phyloP scores from a whole-genome alignment of 2,888 invertebrate genomes.

The Melipona beecheii region DNA sequence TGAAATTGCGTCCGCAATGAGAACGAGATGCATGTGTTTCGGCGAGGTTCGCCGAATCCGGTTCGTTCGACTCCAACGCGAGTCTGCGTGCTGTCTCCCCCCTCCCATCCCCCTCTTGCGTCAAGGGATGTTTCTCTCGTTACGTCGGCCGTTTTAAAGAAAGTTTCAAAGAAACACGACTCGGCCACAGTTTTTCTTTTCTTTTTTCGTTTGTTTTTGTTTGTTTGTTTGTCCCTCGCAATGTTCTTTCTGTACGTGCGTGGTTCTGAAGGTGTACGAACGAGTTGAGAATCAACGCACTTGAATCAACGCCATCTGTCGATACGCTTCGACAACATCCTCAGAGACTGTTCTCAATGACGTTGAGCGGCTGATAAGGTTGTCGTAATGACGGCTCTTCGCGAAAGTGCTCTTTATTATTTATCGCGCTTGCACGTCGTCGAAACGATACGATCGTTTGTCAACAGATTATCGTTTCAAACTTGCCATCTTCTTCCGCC shows the following conservation, averaged over 20 bases:
- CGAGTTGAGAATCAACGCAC: neutral
- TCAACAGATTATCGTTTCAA: slow-evolving; percentile 16
- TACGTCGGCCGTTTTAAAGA: too few species aligned
- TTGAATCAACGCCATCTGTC: slow-evolving; percentile 48
- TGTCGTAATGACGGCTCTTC: slow-evolving; percentile 28
- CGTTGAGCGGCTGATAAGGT: slow-evolving; percentile 49
- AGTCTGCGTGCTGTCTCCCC: neutral
- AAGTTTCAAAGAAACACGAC: neutral
- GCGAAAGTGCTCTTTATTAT: slow-evolving; percentile 31
- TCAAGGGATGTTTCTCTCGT: neutral
- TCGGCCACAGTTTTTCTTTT: neutral
- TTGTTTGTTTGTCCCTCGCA: too few species aligned
- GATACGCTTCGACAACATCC: slow-evolving; percentile 36
- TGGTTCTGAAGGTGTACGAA: neutral
- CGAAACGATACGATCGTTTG: slow-evolving; percentile 20
- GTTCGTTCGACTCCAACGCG: neutral
- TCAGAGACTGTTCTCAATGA: slow-evolving; percentile 33
- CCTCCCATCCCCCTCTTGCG: neutral
- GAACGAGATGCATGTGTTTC: slow-evolving; percentile 59
- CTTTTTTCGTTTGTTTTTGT: neutral
- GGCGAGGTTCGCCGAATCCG: neutral
- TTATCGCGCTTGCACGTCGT: slow-evolving; percentile 22
- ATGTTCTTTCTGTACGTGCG: too few species aligned
- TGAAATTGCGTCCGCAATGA: slow-evolving; percentile 77
- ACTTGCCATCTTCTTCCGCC: slow-evolving; percentile 1